Evolutionary conservation across 2,113 vertebrate species (phyloP).

Genomic region (Dicentrarchus labrax): DNA sequence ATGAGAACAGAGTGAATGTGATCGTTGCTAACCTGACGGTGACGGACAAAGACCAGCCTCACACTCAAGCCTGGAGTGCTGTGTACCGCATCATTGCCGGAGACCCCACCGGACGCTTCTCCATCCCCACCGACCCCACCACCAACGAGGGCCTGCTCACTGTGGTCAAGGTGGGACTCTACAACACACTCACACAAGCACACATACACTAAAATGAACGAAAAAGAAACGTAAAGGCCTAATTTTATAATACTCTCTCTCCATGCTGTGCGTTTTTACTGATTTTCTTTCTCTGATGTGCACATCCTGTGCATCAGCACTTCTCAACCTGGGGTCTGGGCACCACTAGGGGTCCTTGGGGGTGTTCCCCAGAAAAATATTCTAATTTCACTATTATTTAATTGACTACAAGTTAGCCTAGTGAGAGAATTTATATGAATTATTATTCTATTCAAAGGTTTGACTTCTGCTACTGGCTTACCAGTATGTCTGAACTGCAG

Average conservation of each 20-base stretch:
- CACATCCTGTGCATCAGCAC: no score
- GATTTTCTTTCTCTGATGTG: background rate
- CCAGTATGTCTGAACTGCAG: no score
- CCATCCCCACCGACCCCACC: conserved; percentile 92
- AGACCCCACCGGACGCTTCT: conserved; percentile 91
- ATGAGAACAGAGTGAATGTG: conserved; percentile 93
- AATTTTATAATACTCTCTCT: background rate
- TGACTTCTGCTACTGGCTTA: no score
- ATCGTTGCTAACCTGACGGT: conserved; percentile 94
- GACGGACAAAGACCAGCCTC: conserved; percentile 95
- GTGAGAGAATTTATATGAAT: no score
- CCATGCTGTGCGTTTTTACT: background rate
- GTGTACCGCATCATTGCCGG: conserved; percentile 91
- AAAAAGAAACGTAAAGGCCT: background rate
- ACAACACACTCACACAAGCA: background rate
- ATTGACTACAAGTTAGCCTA: no score
- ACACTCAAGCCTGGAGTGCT: conserved; percentile 91
- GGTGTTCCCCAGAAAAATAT: no score
- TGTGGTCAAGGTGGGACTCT: conserved; percentile 89
- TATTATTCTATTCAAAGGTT: no score
- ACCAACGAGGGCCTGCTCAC: conserved; percentile 97
- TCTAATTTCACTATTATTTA: no score
- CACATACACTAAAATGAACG: background rate
- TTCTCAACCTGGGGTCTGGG: no score
- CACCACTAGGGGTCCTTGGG: no score